Evolutionary conservation across 2,113 vertebrate species (phyloP).

Genomic region (Carettochelys insculpta): DNA sequence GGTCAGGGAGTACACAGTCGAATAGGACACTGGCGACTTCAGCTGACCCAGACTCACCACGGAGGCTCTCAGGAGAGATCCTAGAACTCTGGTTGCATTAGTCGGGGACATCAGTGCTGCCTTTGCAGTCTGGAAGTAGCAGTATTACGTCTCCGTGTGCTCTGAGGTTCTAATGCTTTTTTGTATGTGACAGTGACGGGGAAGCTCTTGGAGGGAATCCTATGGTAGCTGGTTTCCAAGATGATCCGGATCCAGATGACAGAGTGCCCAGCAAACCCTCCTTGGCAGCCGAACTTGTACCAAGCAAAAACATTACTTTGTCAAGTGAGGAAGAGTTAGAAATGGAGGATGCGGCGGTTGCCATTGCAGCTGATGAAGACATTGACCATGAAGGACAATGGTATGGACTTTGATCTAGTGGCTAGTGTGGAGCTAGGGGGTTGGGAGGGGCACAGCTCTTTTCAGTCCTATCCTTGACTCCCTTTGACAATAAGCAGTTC

Average conservation of each 20-base stretch:
- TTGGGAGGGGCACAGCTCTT: not conserved
- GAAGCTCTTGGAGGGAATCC: constrained; percentile 85
- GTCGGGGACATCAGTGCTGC: fast-evolving
- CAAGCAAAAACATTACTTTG: constrained; percentile 78
- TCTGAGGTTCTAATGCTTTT: not conserved
- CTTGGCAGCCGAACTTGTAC: constrained; percentile 56
- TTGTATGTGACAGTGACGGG: constrained; percentile 78
- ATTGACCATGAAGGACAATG: constrained; percentile 71
- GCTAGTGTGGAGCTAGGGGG: not conserved
- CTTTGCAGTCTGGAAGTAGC: not conserved
- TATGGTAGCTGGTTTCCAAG: constrained; percentile 92
- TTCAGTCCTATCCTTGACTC: not conserved
- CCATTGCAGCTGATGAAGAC: constrained; percentile 6
- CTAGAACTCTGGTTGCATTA: not conserved
- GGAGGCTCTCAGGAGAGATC: fast-evolving
- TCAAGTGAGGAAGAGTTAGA: constrained; percentile 88
- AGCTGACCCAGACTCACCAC: fast-evolving
- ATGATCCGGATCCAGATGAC: constrained; percentile 92
- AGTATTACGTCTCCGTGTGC: not conserved
- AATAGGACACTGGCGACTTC: not conserved
- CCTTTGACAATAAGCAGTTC: not conserved
- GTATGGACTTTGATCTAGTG: constrained; percentile 63
- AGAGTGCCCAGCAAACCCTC: constrained; percentile 50
- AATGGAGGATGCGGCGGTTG: not conserved
- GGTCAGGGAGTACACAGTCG: not conserved